A percentile compares a stretch with the other conserved stretches of the same genome.
These are phyloP conservation scores for Epistrophe eligans DNA, from an alignment of 2,888 invertebrate species.

Conservation along the genomic window DNA sequence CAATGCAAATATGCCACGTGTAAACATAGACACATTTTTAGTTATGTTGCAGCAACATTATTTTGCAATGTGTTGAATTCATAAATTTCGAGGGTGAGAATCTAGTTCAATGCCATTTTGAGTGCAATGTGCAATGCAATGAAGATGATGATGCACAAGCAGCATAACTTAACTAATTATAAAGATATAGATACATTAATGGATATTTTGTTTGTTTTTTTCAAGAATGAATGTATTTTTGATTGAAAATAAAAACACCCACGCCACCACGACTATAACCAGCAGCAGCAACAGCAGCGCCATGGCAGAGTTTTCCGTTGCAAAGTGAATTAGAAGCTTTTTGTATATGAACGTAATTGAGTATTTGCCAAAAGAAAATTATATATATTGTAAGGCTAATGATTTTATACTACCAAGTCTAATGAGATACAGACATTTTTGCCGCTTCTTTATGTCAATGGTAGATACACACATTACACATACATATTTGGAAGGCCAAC, in stretches of 20 bases:
- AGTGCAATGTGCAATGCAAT: slow-evolving; percentile 18
- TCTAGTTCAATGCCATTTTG: slow-evolving; percentile 66
- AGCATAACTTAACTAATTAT: slow-evolving; percentile 27
- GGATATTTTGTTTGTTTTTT: slow-evolving; percentile 24
- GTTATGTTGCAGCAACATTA: slow-evolving; percentile 61
- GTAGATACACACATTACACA: not conserved
- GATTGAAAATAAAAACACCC: slow-evolving; percentile 52
- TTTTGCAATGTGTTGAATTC: slow-evolving; percentile 41
- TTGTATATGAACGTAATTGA: slow-evolving; percentile 16
- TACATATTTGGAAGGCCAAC: slow-evolving; percentile 19
- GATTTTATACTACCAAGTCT: slow-evolving; percentile 51
- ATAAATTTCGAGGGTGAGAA: slow-evolving; percentile 36
- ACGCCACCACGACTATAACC: not conserved
- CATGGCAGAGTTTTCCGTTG: not conserved
- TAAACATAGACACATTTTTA: not conserved
- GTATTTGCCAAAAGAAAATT: slow-evolving; percentile 47
- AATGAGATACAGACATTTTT: slow-evolving; percentile 57
- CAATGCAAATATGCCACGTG: not conserved
- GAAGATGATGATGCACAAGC: not conserved
- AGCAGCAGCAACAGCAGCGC: not conserved
- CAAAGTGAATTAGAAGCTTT: slow-evolving; percentile 16
- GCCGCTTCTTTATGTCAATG: slow-evolving; percentile 50
- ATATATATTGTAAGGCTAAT: slow-evolving; percentile 36
- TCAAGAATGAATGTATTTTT: slow-evolving; percentile 30
- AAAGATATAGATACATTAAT: slow-evolving; percentile 12